These are phyloP conservation scores for Eristalis arbustorum DNA, from an alignment of 2,888 invertebrate species.

Conservation along the genomic window DNA sequence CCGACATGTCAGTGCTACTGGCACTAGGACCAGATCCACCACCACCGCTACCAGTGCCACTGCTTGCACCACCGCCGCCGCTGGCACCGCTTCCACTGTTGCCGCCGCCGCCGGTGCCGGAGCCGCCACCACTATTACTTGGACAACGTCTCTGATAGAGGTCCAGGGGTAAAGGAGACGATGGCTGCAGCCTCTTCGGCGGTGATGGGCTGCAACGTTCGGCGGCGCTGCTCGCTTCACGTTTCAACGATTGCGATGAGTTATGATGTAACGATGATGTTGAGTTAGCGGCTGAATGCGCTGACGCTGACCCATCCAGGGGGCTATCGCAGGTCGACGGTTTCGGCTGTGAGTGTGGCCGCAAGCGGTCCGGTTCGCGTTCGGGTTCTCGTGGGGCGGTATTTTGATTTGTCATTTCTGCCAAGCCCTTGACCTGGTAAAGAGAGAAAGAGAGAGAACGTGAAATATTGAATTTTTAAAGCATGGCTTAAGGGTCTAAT, in stretches of 20 bases:
- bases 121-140: slow-evolving; percentile 69
- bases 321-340: slow-evolving; percentile 76
- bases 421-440: slow-evolving; percentile 89
- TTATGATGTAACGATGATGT: slow-evolving; percentile 65
- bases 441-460: too few relatives aligned
- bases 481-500: background rate
- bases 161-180: slow-evolving; percentile 78
- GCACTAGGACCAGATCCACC: background rate
- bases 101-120: slow-evolving; percentile 60
- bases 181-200: slow-evolving; percentile 67
- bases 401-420: slow-evolving; percentile 94
- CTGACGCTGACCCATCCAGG: slow-evolving; percentile 75
- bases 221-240: slow-evolving; percentile 73
- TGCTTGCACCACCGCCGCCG: slow-evolving; percentile 72
- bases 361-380: slow-evolving; percentile 81
- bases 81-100: slow-evolving; percentile 60
- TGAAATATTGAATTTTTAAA: background rate
- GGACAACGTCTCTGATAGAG: slow-evolving; percentile 79
- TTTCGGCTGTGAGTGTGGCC: slow-evolving; percentile 79
- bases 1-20: slow-evolving; percentile 45
- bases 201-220: slow-evolving; percentile 79
- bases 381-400: slow-evolving; percentile 81
- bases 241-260: slow-evolving; percentile 73
- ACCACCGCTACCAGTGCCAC: slow-evolving; percentile 34
- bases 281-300: slow-evolving; percentile 72